These are phyloP conservation scores for Hylia prasina DNA, from an alignment of 2,113 vertebrate species.

Conservation along the genomic window DNA sequence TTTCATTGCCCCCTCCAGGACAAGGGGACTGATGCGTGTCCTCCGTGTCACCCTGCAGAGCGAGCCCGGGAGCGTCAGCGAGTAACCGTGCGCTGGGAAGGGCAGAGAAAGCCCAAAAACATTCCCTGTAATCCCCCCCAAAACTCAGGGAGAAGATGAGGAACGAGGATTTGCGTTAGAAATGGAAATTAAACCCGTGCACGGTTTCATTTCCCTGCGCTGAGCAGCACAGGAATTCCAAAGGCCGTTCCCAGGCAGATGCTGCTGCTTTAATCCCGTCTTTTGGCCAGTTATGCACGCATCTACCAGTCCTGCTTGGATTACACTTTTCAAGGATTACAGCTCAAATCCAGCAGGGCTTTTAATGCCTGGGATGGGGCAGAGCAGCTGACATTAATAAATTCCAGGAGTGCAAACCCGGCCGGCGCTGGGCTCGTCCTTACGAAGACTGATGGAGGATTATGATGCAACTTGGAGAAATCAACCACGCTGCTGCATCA, in stretches of 20 bases:
- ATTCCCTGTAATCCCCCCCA: too few species aligned
- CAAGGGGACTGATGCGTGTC: rapidly evolving
- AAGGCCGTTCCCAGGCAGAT: constrained; percentile 20
- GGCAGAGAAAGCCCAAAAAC: not conserved
- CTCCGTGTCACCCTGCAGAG: not conserved
- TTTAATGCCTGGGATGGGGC: constrained; percentile 16
- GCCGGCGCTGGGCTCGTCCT: not conserved
- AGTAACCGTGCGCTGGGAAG: not conserved
- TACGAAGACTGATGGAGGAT: not conserved
- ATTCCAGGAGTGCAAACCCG: not conserved
- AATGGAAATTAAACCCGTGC: not conserved
- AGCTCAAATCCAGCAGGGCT: constrained; percentile 36
- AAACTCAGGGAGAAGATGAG: too few species aligned
- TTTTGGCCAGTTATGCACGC: constrained; percentile 4
- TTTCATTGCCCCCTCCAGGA: not conserved
- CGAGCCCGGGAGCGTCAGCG: rapidly evolving
- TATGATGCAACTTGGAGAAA: not conserved
- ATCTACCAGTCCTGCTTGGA: constrained; percentile 17
- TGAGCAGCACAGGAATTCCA: not conserved
- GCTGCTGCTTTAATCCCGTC: constrained; percentile 23
- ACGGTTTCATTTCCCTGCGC: not conserved
- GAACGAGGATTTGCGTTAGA: not conserved
- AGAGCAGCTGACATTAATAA: not conserved
- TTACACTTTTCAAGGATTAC: constrained; percentile 54
- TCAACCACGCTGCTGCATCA: not conserved